Conservation (phyloP, 1,140 invertebrate genomes). For the Mactra quadrangularis region DNA sequence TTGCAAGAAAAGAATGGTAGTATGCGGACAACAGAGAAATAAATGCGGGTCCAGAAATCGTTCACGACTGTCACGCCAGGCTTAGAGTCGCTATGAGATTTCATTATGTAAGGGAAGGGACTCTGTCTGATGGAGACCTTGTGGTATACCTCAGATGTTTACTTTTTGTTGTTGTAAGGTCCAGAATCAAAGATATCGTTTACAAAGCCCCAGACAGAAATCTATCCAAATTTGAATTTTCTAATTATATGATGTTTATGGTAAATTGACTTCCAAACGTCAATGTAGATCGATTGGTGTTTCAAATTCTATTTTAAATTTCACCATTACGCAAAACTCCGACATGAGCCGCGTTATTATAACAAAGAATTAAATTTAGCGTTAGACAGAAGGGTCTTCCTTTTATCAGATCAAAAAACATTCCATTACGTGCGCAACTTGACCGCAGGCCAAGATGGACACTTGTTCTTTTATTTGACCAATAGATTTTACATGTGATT, state of each 20-base stretch:
- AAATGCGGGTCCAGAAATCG: too few species aligned
- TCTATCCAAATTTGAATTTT: conserved; percentile 1
- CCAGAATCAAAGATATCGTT: conserved; percentile 22
- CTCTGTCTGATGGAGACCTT: too few species aligned
- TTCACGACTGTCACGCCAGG: too few species aligned
- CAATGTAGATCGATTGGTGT: conserved; percentile 39
- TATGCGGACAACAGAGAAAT: too few species aligned
- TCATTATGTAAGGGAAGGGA: too few species aligned
- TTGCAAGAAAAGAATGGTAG: too few species aligned
- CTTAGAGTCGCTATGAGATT: too few species aligned
- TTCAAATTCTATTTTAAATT: conserved; percentile 20
- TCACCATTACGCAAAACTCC: conserved; percentile 36
- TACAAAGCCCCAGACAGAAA: background rate
- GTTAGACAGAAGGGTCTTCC: conserved; percentile 39
- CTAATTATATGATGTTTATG: conserved; percentile 41
- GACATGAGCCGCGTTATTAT: conserved; percentile 21
- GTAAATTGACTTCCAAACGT: conserved; percentile 44
- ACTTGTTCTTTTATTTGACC: conserved; percentile 25
- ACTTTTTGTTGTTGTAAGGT: too few species aligned
- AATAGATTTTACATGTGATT: conserved; percentile 53
- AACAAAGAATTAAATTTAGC: conserved; percentile 57
- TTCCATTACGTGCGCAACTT: conserved; percentile 20
- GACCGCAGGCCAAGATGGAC: conserved; percentile 33
- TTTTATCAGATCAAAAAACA: conserved; percentile 64
- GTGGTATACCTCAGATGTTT: too few species aligned